Percentiles rank a stretch among this genome's conserved stretches.
Conservation (phyloP, 2,888 invertebrate genomes). For the Epinotia demarniana region DNA sequence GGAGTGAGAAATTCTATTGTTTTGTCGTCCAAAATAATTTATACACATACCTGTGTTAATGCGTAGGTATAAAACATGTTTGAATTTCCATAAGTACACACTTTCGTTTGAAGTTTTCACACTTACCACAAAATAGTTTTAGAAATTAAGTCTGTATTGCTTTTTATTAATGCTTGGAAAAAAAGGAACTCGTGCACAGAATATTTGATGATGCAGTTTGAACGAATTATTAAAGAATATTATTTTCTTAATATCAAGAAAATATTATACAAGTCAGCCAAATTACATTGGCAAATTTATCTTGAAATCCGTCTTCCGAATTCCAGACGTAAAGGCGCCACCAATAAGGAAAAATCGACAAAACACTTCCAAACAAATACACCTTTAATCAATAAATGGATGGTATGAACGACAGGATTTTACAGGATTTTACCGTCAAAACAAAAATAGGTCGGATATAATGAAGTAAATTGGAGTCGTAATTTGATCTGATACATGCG, state of each 20-base stretch:
- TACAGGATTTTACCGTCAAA: neutral
- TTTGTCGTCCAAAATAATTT: slow-evolving; percentile 1
- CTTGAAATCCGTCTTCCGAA: slow-evolving; percentile 10
- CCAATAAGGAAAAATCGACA: slow-evolving; percentile 28
- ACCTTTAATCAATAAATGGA: slow-evolving; percentile 27
- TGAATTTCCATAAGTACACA: too few relatives aligned
- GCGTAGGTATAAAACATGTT: neutral
- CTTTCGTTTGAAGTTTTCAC: neutral
- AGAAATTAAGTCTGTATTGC: too few relatives aligned
- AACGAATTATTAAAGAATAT: neutral
- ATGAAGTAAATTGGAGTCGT: neutral
- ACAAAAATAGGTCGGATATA: neutral
- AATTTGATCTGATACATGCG: neutral
- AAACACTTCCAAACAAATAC: slow-evolving; percentile 31
- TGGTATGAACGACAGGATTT: neutral
- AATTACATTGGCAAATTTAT: slow-evolving; percentile 15
- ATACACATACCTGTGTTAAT: neutral
- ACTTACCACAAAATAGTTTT: too few relatives aligned
- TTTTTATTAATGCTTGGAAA: too few relatives aligned
- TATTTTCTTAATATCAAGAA: neutral
- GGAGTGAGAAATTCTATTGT: slow-evolving; percentile 20
- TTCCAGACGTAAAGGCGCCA: slow-evolving; percentile 29
- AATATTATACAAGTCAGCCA: neutral
- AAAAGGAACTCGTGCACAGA: neutral
- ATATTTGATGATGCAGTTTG: neutral